These are phyloP conservation scores for Xestia rhomboidea DNA, from an alignment of 2,888 invertebrate genomes.

Conservation along the genomic window DNA sequence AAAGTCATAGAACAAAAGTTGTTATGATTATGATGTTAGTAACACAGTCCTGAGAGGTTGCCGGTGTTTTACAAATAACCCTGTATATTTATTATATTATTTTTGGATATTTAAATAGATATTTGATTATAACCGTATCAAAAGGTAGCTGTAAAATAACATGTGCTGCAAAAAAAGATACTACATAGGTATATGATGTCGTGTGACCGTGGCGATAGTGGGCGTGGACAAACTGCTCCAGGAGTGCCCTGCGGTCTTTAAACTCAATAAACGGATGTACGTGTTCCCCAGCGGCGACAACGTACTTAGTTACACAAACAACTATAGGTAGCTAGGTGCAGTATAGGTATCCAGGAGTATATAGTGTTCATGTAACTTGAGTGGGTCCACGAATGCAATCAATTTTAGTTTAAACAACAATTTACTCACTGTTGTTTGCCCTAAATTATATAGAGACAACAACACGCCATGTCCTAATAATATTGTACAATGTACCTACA, in stretches of 20 bases:
- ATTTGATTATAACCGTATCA: no score
- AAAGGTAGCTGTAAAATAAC: neutral
- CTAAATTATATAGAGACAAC: no score
- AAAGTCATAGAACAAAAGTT: no score
- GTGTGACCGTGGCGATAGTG: neutral
- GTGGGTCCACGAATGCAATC: neutral
- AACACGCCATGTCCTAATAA: no score
- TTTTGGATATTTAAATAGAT: no score
- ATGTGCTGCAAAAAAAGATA: neutral
- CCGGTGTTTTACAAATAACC: no score
- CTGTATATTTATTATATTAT: no score
- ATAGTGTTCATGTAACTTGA: neutral
- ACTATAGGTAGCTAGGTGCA: neutral
- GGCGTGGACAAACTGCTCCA: slow-evolving; percentile 4
- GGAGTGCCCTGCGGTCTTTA: slow-evolving; percentile 20
- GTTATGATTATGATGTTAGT: no score
- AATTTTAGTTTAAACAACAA: neutral
- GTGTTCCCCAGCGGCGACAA: slow-evolving; percentile 25
- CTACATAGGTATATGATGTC: neutral
- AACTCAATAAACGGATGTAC: slow-evolving; percentile 44
- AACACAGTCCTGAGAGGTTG: no score
- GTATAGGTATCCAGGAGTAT: neutral
- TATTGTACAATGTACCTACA: no score
- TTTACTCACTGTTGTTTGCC: neutral
- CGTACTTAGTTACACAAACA: slow-evolving; percentile 37